Conservation (phyloP, 2,888 invertebrate genomes). For the Caenorhabditis parvicauda region DNA sequence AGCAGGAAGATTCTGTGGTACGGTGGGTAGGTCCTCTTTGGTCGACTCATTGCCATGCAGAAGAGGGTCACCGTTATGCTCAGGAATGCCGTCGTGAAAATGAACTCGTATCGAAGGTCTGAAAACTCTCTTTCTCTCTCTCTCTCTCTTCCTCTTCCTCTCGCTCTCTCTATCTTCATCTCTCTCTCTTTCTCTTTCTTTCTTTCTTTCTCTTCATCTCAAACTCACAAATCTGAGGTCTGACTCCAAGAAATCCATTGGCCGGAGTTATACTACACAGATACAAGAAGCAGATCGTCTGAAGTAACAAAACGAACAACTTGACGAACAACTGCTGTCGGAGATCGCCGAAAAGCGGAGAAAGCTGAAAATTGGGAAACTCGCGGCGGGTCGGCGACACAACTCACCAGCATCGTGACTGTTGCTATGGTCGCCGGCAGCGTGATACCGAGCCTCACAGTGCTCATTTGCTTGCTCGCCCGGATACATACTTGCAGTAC, state of each 20-base stretch:
- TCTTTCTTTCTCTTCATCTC: background rate
- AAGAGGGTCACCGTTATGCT: conserved; percentile 50
- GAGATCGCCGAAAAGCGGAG: conserved; percentile 58
- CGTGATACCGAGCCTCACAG: conserved; percentile 44
- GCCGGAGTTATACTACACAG: conserved; percentile 55
- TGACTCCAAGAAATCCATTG: conserved; percentile 53
- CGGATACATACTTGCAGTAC: conserved; percentile 47
- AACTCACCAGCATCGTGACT: conserved; percentile 44
- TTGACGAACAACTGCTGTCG: conserved; percentile 55
- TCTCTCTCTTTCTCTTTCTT: background rate
- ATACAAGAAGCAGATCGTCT: conserved; percentile 59
- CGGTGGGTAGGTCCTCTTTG: conserved; percentile 51
- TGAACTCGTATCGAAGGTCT: conserved; percentile 58
- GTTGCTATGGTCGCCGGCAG: conserved; percentile 52
- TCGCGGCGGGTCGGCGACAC: no score
- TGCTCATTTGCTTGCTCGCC: conserved; percentile 55
- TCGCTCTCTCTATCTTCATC: no score
- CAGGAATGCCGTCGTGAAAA: conserved; percentile 49
- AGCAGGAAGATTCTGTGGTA: conserved; percentile 48
- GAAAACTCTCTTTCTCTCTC: conserved; percentile 9
- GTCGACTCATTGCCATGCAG: conserved; percentile 52
- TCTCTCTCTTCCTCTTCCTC: background rate
- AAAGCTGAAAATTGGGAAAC: conserved; percentile 42
- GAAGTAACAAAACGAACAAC: conserved; percentile 47
- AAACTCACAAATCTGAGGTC: conserved; percentile 54